Conservation (phyloP, 23 tunicate species). For the Styela plicata region DNA sequence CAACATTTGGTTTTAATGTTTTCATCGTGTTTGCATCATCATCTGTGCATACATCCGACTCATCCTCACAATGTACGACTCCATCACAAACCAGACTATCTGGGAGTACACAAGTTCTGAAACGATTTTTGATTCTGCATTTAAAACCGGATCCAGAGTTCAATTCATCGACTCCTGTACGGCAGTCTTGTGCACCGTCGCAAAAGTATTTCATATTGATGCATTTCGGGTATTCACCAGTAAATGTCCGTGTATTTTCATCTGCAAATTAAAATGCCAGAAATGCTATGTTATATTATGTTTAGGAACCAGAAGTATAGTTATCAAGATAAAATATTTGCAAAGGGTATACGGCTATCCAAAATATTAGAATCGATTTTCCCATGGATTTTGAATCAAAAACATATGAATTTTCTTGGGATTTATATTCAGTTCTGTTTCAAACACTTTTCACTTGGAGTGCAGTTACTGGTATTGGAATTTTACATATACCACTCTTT, state of each 20-base stretch:
- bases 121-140: slow-evolving; percentile 34
- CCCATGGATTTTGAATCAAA: no score
- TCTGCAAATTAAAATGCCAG: slow-evolving; percentile 8
- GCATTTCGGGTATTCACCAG: slow-evolving; percentile 37
- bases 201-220: slow-evolving; percentile 47
- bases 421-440: no score
- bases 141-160: slow-evolving; percentile 49
- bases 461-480: no score
- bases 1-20: background rate
- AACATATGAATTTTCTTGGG: no score
- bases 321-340: no score
- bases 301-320: no score
- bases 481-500: no score
- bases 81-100: slow-evolving; percentile 30
- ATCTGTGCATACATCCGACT: slow-evolving; percentile 24
- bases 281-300: no score
- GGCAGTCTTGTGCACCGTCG: slow-evolving; percentile 43
- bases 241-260: slow-evolving; percentile 22
- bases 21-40: background rate
- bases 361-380: no score
- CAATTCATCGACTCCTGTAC: slow-evolving; percentile 32
- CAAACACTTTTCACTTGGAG: no score
- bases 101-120: slow-evolving; percentile 44
- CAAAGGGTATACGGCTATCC: no score
- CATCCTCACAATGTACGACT: slow-evolving; percentile 43